Evolutionary conservation across 2,888 invertebrate species (phyloP).

Genomic region (Dasypogon diadema): DNA sequence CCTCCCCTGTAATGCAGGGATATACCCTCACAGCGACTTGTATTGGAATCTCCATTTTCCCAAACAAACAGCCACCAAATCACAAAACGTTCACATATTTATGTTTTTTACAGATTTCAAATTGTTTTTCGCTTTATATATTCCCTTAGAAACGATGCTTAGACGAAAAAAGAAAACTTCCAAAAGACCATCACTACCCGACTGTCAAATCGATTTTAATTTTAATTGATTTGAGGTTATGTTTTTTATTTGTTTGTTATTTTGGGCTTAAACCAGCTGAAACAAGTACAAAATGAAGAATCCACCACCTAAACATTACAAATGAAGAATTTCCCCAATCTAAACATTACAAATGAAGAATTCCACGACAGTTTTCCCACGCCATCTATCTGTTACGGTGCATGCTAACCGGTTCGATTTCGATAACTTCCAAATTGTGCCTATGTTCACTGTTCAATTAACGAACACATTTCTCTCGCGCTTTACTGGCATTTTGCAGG

Average conservation of each 20-base stretch:
- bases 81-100: neutral
- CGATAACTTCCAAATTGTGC: too few species aligned
- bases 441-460: too few species aligned
- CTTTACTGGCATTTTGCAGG: conserved; percentile 4
- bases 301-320: too few species aligned
- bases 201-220: conserved; percentile 62
- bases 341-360: too few species aligned
- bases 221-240: conserved; percentile 39
- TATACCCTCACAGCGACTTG: conserved; percentile 79
- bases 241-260: conserved; percentile 32
- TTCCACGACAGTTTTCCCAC: too few species aligned
- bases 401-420: too few species aligned
- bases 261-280: conserved; percentile 17
- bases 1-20: conserved; percentile 72
- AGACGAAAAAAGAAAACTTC: conserved; percentile 49
- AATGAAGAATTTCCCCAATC: too few species aligned
- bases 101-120: neutral
- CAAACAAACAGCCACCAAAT: neutral
- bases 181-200: neutral
- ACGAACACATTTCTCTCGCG: conserved; percentile 37
- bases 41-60: conserved; percentile 77
- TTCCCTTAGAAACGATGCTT: too few species aligned
- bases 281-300: too few species aligned
- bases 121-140: conserved; percentile 2
- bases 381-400: too few species aligned